Evolutionary conservation across 1,140 invertebrate genomes (phyloP).

Genomic region (Drosophila mojavensis): DNA sequence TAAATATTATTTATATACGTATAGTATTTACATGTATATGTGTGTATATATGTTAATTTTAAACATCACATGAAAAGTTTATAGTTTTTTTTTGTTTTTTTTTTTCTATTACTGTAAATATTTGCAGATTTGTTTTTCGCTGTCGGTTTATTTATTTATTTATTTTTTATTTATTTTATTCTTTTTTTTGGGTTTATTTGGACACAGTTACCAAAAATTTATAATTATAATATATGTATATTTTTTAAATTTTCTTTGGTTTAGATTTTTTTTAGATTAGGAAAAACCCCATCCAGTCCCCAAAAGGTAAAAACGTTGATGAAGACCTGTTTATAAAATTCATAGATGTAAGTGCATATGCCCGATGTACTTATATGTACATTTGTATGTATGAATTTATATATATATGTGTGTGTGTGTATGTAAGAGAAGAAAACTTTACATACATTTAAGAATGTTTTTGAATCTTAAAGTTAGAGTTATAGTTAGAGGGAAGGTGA

Average conservation of each 20-base stretch:
- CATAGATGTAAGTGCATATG: slow-evolving; percentile 37
- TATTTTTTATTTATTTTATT: no score
- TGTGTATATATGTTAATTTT: slow-evolving; percentile 57
- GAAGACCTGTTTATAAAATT: slow-evolving; percentile 79
- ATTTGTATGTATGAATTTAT: slow-evolving; percentile 26
- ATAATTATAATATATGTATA: neutral
- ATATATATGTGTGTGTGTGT: slow-evolving; percentile 14
- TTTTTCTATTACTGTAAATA: slow-evolving; percentile 8
- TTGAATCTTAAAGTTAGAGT: neutral
- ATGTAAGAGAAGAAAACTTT: slow-evolving; percentile 5
- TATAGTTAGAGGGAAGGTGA: slow-evolving; percentile 33
- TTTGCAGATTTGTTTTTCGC: slow-evolving; percentile 26
- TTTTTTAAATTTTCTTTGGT: slow-evolving; percentile 16
- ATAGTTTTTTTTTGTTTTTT: slow-evolving; percentile 40
- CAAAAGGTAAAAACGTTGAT: slow-evolving; percentile 78
- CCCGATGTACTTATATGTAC: slow-evolving; percentile 45
- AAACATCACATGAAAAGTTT: slow-evolving; percentile 79
- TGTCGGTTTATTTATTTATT: no score
- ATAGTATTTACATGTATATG: slow-evolving; percentile 15
- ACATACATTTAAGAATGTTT: neutral
- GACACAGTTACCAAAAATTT: slow-evolving; percentile 14
- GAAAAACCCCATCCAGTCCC: slow-evolving; percentile 70
- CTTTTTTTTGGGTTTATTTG: slow-evolving; percentile 13
- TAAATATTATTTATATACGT: slow-evolving; percentile 45
- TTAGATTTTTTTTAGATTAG: slow-evolving; percentile 54